Conservation (phyloP, 1,140 invertebrate species). For the Magallana gigas region DNA sequence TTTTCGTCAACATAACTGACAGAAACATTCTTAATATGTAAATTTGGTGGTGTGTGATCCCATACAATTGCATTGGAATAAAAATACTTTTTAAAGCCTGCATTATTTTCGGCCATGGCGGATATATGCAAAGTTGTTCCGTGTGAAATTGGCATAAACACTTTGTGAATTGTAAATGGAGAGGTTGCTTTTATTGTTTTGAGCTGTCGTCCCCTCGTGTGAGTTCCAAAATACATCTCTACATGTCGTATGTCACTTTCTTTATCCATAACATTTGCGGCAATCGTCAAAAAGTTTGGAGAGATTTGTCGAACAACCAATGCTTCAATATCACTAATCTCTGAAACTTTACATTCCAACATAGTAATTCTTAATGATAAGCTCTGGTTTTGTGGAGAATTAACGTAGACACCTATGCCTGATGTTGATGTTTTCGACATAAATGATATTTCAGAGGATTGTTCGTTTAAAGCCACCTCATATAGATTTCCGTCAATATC, state of each 20-base stretch:
- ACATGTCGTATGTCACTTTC: constrained; percentile 52
- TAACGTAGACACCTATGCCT: neutral
- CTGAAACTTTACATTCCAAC: neutral
- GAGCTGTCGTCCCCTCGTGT: constrained; percentile 48
- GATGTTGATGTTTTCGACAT: neutral
- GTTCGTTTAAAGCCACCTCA: neutral
- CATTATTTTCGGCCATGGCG: constrained; percentile 51
- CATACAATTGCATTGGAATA: constrained; percentile 44
- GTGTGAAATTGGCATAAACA: constrained; percentile 52
- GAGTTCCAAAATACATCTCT: constrained; percentile 56
- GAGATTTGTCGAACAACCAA: constrained; percentile 52
- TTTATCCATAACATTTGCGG: constrained; percentile 45
- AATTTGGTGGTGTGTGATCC: constrained; percentile 55
- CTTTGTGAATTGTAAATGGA: constrained; percentile 34
- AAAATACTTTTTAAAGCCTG: constrained; percentile 50
- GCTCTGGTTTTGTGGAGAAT: neutral
- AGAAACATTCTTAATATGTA: constrained; percentile 28
- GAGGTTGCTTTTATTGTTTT: constrained; percentile 27
- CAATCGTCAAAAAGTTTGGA: constrained; percentile 46
- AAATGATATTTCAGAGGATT: neutral
- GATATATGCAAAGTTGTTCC: constrained; percentile 46
- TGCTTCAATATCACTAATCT: neutral
- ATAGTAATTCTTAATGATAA: neutral
- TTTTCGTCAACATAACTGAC: constrained; percentile 34
- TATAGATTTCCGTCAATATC: neutral